Conservation (phyloP, 2,113 vertebrate genomes). For the Trematocara macrostoma region DNA sequence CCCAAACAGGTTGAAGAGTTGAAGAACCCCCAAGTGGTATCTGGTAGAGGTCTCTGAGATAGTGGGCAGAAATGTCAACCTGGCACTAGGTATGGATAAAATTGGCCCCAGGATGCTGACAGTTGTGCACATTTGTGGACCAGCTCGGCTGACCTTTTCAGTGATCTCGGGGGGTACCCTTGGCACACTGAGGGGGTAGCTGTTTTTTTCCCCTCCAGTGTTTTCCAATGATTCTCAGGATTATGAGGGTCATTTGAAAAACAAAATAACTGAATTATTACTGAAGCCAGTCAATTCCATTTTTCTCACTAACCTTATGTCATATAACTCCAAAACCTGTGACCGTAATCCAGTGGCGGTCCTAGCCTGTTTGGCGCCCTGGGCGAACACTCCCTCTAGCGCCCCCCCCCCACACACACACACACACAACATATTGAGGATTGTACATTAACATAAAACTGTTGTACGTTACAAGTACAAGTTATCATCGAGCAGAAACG, state of each 20-base stretch:
- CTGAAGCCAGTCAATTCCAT: background rate
- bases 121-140: background rate
- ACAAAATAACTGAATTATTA: background rate
- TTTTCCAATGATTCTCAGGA: background rate
- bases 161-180: background rate
- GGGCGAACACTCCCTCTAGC: too few relatives aligned
- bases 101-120: background rate
- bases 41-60: background rate
- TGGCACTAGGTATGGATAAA: background rate
- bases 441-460: too few relatives aligned
- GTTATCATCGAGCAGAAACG: too few relatives aligned
- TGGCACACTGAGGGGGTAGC: background rate
- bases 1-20: background rate
- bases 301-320: background rate
- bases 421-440: too few relatives aligned
- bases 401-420: too few relatives aligned
- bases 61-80: background rate
- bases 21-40: background rate
- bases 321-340: background rate
- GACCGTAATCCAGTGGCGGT: too few relatives aligned
- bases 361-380: too few relatives aligned
- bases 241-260: accelerated
- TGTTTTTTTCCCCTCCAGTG: accelerated
- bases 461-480: too few relatives aligned
- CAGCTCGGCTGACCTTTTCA: background rate